Percentiles rank a stretch among this genome's conserved stretches.
Evolutionary conservation across 1,140 invertebrate species (phyloP).

Genomic region (Tetraneura akinire): DNA sequence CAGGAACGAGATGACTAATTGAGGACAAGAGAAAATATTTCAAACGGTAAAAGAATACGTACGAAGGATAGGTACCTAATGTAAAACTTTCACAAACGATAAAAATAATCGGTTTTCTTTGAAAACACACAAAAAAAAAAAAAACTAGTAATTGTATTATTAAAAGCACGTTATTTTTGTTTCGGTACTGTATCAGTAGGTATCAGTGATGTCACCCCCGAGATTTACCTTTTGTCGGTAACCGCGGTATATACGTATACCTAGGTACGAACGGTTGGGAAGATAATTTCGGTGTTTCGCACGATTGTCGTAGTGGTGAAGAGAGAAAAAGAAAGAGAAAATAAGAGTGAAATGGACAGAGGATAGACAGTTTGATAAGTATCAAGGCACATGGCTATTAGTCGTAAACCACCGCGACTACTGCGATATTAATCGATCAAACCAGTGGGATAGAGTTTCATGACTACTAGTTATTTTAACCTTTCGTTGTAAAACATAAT

Average conservation of each 20-base stretch:
- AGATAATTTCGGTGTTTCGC: neutral
- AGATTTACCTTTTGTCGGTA: too few species aligned
- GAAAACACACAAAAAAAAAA: too few species aligned
- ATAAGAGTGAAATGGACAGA: neutral
- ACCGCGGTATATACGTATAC: too few species aligned
- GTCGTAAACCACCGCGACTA: neutral
- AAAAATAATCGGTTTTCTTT: neutral
- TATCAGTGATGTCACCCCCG: too few species aligned
- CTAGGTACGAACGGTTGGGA: too few species aligned
- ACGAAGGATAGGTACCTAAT: neutral
- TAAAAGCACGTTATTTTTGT: too few species aligned
- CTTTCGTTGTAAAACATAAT: neutral
- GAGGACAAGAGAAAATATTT: slow-evolving; percentile 47
- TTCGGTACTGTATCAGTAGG: too few species aligned
- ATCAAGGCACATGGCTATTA: slow-evolving; percentile 9
- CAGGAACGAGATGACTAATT: slow-evolving; percentile 24
- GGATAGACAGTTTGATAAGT: slow-evolving; percentile 10
- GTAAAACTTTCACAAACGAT: neutral
- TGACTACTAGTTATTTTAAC: neutral
- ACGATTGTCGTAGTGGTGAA: neutral
- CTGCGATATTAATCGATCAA: slow-evolving; percentile 17
- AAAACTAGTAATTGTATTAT: too few species aligned
- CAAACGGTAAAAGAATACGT: slow-evolving; percentile 23
- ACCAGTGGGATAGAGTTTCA: neutral
- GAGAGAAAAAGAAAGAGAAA: neutral